Evolutionary conservation across 1,140 invertebrate species (phyloP), one percentile per base, ranked within the genome.

Genomic region (Drosophila lacteicornis): DNA sequence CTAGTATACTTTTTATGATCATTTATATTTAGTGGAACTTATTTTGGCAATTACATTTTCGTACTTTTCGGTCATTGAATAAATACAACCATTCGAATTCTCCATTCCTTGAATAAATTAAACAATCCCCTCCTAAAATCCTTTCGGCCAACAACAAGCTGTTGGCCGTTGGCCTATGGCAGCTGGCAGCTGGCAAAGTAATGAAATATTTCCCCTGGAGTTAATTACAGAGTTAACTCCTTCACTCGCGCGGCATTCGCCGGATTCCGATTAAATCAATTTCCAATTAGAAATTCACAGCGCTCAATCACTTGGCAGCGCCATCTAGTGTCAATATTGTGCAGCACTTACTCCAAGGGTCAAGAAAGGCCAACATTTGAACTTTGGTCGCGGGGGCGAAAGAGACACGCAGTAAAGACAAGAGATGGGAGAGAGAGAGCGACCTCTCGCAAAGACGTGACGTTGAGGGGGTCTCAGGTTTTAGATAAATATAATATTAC

Each of bases 211-310:
- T 70, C 30, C 30, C 62, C 49, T 15, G 30, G 49, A 68, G 67
- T 55, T 70, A 70, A 70, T 70, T 70, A 70, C 67, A 55, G n/a
- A 70, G 67, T 70, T 70, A 70, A 68, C 67, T 47, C 67, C 47
- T 55, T 38, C n/a, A 63, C 40, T 63, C 19, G 65, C 59, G 15
- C 19, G 58, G 65, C 63, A 68, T 70, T 70, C 33, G 43, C 49
- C 33, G 63, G 38, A 70, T 70, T 68, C 63, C 67, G 66, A 55
- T 70, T 68, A 66, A 70, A 70, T 70, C 67, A 70, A 70, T 70
- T 68, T 70, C 25, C 67, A 68, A 70, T 70, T 70, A 55, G 49
- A 70, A 55, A 55, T 70, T 67, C 47, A 36, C 47, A 22, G 25
- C 40, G 67, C 61, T 65, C 62, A 65, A 65, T 65, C 62, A 61